A percentile compares a stretch with the other conserved stretches of the same genome.
Evolutionary conservation across 2,113 vertebrate species (phyloP).

Genomic region (Sarotherodon lohbergeri): DNA sequence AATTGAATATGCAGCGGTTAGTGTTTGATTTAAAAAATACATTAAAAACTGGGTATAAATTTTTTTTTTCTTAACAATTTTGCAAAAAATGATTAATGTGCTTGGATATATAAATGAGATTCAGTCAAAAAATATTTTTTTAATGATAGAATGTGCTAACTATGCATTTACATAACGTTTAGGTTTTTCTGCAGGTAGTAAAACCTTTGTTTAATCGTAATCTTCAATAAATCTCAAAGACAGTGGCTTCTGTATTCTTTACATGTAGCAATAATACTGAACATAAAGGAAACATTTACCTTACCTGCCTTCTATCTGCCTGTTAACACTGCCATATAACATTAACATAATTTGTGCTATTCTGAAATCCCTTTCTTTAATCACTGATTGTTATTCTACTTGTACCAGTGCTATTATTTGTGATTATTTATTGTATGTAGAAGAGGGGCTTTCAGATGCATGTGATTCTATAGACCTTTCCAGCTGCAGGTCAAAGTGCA

Average conservation of each 20-base stretch:
- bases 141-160: not conserved
- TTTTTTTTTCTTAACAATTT: not conserved
- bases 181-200: not conserved
- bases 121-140: not conserved
- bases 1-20: not conserved
- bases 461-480: not conserved
- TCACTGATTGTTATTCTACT: not conserved
- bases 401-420: not conserved
- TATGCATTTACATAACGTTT: not conserved
- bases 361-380: not conserved
- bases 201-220: not conserved
- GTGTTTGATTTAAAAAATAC: not conserved
- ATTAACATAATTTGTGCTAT: not conserved
- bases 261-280: not conserved
- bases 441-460: not conserved
- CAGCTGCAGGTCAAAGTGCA: slow-evolving; percentile 50
- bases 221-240: not conserved
- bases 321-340: not conserved
- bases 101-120: not conserved
- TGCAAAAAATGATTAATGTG: not conserved
- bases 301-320: not conserved
- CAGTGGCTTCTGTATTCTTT: not conserved
- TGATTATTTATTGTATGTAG: not conserved
- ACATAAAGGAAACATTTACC: not conserved
- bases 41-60: not conserved